Base-by-base conservation (phyloP, 2,888 invertebrate genomes). In the Acholoe squamosa region DNA sequence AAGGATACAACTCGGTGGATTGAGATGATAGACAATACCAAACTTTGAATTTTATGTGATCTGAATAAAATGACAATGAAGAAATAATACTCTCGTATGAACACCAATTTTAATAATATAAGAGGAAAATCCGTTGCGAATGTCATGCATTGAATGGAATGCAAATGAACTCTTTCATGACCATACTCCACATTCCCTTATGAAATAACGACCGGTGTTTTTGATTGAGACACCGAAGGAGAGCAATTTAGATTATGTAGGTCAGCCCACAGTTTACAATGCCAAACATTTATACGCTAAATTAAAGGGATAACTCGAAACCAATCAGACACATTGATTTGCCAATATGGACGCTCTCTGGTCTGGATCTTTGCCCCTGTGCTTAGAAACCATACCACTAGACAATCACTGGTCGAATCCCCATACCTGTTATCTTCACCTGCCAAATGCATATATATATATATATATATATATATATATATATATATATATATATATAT, bases 281-380 rank as follows among this genome's bases (percentile, higher is more conserved):
- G n/a, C 61, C 61, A 61, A n/a, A 61, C 14, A 3, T n/a, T 19
- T 61, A n/a, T 19, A n/a, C 22, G 5, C 12, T 7, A n/a, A 14
- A 3, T n/a, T n/a, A n/a, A 61, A 3, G 3, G 7, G 61, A 14
- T n/a, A 14, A 61, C 19, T 12, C 5, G 12, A 19, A 61, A 61
- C 61, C 14, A 61, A 61, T 61, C 61, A 61, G n/a, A 61, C 61
- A n/a, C 12, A 61, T 61, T 61, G 61, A 61, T 61, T 61, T 61
- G 19, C 19, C 61, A 61, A 61, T 61, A 14, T 43, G 43, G 61
- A n/a, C 19, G 12, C 61, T n/a, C 12, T 14, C 61, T n/a, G 61
- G 61, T 61, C 61, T 61, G 61, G 61, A 19, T 61, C n/a, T 14
- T 19, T 19, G 61, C 61, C 61, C 5, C 61, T n/a, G n/a, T n/a